A percentile compares a stretch with the other conserved stretches of the same genome.
These are phyloP conservation scores for Lacanobia wlatinum DNA, from an alignment of 2,888 invertebrate genomes.

Conservation along the genomic window DNA sequence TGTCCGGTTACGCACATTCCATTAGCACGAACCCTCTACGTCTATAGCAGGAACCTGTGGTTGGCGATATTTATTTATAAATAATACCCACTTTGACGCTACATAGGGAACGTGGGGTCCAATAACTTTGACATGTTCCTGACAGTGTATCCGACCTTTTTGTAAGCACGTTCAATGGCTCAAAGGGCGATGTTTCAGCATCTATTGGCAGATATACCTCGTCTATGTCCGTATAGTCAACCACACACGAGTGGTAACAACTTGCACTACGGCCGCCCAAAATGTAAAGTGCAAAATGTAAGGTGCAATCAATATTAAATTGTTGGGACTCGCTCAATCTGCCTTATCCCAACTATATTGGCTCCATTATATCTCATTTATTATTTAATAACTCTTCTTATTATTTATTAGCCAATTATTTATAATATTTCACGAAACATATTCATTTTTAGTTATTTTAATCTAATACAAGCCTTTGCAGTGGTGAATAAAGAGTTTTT, in stretches of 20 bases:
- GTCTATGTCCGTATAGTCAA: background rate
- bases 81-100: constrained; percentile 63
- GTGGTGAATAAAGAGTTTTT: no score
- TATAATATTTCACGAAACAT: no score
- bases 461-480: no score
- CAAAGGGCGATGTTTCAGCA: constrained; percentile 47
- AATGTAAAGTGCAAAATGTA: no score
- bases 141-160: constrained; percentile 54
- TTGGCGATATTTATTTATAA: constrained; percentile 66
- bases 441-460: no score
- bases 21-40: constrained; percentile 53
- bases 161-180: constrained; percentile 50
- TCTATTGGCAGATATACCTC: constrained; percentile 15
- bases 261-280: background rate
- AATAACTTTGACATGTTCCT: constrained; percentile 50
- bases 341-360: no score
- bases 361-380: no score
- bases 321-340: background rate
- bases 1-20: constrained; percentile 65
- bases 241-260: background rate
- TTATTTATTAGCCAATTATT: no score
- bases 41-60: constrained; percentile 15
- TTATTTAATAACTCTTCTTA: no score
- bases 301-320: background rate
- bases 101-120: constrained; percentile 21